These are phyloP conservation scores for Conopomorpha cramerella DNA, from an alignment of 1,140 invertebrate species.

Conservation along the genomic window DNA sequence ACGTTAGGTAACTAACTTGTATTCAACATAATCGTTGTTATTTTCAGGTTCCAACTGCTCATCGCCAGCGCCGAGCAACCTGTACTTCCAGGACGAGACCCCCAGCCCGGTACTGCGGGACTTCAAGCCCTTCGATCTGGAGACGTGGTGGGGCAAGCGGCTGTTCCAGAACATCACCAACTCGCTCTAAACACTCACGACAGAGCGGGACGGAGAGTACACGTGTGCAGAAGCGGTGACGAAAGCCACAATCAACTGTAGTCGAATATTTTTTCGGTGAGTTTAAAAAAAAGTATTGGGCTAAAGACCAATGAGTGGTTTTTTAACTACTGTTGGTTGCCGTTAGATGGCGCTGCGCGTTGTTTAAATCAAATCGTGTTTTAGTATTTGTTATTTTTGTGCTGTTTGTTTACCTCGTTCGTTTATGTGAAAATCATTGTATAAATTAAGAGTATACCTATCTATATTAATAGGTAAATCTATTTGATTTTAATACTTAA, in stretches of 20 bases:
- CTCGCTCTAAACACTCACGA: constrained; percentile 60
- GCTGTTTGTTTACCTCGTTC: too few relatives aligned
- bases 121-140: constrained; percentile 85
- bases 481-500: too few relatives aligned
- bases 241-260: constrained; percentile 55
- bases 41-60: constrained; percentile 38
- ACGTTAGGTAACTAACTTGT: constrained; percentile 1
- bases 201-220: neutral
- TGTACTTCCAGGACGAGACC: constrained; percentile 71
- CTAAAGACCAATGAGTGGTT: too few relatives aligned
- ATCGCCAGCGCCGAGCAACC: constrained; percentile 45
- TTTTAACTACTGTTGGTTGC: too few relatives aligned
- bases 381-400: too few relatives aligned
- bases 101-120: constrained; percentile 71
- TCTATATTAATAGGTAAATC: too few relatives aligned
- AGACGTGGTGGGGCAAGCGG: constrained; percentile 86
- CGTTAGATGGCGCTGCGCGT: too few relatives aligned
- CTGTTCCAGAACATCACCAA: constrained; percentile 81
- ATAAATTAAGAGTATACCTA: too few relatives aligned
- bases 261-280: constrained; percentile 53
- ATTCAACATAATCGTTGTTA: constrained; percentile 1
- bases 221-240: constrained; percentile 30
- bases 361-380: too few relatives aligned
- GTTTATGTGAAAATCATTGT: too few relatives aligned
- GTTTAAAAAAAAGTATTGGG: too few relatives aligned